Evolutionary conservation across 2,888 invertebrate species (phyloP).

Genomic region (Amphimallon solstitiale): DNA sequence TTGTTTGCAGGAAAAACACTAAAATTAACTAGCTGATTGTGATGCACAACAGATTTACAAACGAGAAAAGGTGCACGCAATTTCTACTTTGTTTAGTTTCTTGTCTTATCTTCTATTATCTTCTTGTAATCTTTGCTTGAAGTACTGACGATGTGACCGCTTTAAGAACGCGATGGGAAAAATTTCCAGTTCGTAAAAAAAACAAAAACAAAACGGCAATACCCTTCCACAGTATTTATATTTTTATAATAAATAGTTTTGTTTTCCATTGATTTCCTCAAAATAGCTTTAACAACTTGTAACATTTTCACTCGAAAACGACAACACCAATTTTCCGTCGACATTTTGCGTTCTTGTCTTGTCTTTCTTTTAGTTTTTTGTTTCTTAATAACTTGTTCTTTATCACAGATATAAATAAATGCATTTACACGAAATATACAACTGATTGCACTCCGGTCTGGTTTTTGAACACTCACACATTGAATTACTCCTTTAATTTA

Average conservation of each 20-base stretch:
- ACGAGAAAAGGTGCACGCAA: constrained; percentile 51
- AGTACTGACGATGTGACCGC: not conserved
- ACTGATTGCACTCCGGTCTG: constrained; percentile 58
- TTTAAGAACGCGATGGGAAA: too few species aligned
- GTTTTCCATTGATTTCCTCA: not conserved
- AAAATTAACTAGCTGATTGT: constrained; percentile 37
- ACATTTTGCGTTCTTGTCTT: constrained; percentile 26
- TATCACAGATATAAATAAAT: constrained; percentile 66
- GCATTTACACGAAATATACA: constrained; percentile 64
- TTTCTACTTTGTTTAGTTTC: constrained; percentile 40
- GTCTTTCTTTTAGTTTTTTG: constrained; percentile 34
- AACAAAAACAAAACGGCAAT: too few species aligned
- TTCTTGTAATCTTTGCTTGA: constrained; percentile 1
- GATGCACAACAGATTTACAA: constrained; percentile 54
- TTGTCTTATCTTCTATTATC: constrained; percentile 6
- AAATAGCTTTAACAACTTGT: too few species aligned
- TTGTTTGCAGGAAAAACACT: constrained; percentile 37
- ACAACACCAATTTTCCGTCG: constrained; percentile 14
- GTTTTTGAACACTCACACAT: constrained; percentile 46
- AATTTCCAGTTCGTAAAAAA: too few species aligned
- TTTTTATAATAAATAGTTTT: not conserved
- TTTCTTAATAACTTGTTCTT: constrained; percentile 55
- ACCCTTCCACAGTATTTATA: not conserved
- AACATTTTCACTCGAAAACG: not conserved
- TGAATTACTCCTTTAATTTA: constrained; percentile 35